phyloP scores from a whole-genome alignment of 2,888 invertebrate genomes.

The Ceratothoa steindachneri region DNA sequence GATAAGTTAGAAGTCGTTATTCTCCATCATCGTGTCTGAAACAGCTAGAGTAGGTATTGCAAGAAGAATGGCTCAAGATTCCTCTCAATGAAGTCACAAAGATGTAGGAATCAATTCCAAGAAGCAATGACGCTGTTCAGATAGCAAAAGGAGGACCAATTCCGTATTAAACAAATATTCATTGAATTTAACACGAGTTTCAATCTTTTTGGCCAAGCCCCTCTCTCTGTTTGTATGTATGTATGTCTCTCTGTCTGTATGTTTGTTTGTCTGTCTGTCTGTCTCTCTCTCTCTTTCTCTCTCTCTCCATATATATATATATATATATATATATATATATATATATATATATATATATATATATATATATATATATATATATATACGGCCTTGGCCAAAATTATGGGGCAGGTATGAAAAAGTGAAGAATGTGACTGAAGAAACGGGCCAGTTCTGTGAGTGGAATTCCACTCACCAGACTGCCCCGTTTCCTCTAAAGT shows the following conservation, averaged over 20 bases:
- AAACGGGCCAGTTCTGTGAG: too few species aligned
- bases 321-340: constrained; percentile 14
- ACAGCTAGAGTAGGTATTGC: not conserved
- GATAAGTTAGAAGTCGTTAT: not conserved
- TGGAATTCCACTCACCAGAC: too few species aligned
- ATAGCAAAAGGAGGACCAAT: not conserved
- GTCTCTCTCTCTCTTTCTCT: not conserved
- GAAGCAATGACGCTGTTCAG: not conserved
- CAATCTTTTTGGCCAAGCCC: not conserved
- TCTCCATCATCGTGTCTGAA: not conserved
- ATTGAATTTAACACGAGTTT: too few species aligned
- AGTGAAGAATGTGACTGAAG: not conserved
- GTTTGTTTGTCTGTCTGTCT: constrained; percentile 6
- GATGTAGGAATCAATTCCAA: not conserved
- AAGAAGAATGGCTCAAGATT: constrained; percentile 1
- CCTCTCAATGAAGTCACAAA: not conserved
- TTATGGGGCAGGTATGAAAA: too few species aligned
- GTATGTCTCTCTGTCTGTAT: constrained; percentile 12
- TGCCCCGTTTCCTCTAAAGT: too few species aligned
- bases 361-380: not conserved
- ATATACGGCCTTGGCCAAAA: too few species aligned
- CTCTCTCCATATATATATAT: constrained; percentile 1
- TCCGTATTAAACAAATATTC: not conserved
- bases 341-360: not conserved
- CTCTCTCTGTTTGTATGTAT: not conserved